phyloP scores from a whole-genome alignment of 2,113 vertebrate genomes.

The Dasyprocta punctata region DNA sequence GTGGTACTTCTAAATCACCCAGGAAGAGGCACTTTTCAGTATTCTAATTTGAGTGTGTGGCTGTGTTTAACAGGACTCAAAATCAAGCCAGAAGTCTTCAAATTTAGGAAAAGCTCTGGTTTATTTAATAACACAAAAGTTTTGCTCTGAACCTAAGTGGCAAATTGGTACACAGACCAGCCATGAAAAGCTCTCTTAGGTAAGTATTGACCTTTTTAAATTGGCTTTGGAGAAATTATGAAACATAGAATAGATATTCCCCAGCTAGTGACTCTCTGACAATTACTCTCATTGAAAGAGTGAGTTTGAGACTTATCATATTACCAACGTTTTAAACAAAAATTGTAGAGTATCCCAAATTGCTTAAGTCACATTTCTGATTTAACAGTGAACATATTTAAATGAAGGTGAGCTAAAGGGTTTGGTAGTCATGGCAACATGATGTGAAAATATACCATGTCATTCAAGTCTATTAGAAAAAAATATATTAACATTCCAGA shows the following conservation, averaged over 20 bases:
- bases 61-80: neutral
- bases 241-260: slow-evolving; percentile 28
- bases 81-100: slow-evolving; percentile 8
- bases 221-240: slow-evolving; percentile 49
- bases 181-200: slow-evolving; percentile 33
- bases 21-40: neutral
- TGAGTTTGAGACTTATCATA: slow-evolving; percentile 56
- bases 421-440: slow-evolving; percentile 78
- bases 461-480: slow-evolving; percentile 74
- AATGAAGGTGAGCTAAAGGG: slow-evolving; percentile 65
- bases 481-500: slow-evolving; percentile 64
- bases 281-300: slow-evolving; percentile 60
- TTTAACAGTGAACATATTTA: slow-evolving; percentile 75
- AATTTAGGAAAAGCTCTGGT: slow-evolving; percentile 16
- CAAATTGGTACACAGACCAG: slow-evolving; percentile 21
- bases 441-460: slow-evolving; percentile 73
- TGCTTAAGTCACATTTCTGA: slow-evolving; percentile 68
- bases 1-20: neutral
- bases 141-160: neutral
- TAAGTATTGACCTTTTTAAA: neutral
- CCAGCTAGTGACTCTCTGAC: neutral
- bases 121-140: slow-evolving; percentile 29
- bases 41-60: neutral
- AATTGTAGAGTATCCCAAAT: slow-evolving; percentile 67
- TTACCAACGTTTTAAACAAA: slow-evolving; percentile 74